These are phyloP conservation scores for Hesperia comma DNA, from an alignment of 2,888 invertebrate genomes.

Conservation along the genomic window DNA sequence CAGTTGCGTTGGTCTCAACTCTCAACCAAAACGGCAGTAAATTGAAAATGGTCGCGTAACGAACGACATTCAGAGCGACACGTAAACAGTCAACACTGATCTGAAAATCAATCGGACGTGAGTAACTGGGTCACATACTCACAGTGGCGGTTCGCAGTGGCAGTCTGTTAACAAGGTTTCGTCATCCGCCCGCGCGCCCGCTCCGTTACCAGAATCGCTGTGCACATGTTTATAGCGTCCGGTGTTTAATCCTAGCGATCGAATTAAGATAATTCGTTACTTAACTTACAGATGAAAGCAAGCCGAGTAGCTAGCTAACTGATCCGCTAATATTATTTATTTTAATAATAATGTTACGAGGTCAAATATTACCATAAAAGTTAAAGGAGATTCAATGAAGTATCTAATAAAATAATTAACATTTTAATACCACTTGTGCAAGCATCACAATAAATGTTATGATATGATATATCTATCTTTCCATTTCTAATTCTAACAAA, in stretches of 20 bases:
- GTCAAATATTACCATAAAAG: no score
- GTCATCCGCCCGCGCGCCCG: background rate
- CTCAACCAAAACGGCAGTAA: background rate
- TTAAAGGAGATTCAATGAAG: no score
- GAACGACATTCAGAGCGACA: background rate
- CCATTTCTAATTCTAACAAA: no score
- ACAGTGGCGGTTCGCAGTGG: background rate
- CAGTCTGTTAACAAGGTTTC: background rate
- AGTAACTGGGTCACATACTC: background rate
- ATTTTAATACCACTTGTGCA: no score
- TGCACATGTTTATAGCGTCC: background rate
- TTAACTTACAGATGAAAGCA: background rate
- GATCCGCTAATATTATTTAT: no score
- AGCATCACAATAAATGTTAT: no score
- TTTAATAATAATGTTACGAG: no score
- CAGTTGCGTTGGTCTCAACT: no score
- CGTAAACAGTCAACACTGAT: background rate
- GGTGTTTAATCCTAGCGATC: background rate
- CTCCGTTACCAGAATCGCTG: background rate
- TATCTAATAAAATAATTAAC: no score
- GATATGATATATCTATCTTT: no score
- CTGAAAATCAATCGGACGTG: slow-evolving; percentile 10
- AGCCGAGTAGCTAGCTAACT: no score
- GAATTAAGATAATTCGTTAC: background rate
- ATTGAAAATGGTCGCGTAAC: background rate